These are phyloP conservation scores for Apis cerana DNA, from an alignment of 1,140 invertebrate genomes.

Conservation along the genomic window DNA sequence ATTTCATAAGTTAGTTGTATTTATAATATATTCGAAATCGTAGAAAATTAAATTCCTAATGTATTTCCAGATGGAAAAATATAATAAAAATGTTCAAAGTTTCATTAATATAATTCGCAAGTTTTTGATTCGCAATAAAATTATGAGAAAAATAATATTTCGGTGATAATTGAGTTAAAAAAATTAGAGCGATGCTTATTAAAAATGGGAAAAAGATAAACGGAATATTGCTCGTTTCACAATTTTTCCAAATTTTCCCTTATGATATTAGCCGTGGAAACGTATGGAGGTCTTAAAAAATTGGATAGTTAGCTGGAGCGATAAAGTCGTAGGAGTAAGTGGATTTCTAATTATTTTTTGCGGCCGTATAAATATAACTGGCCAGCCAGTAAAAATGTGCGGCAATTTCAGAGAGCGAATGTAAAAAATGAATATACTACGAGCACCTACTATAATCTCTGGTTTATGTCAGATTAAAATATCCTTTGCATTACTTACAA, in stretches of 20 bases:
- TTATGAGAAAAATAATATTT: too few species aligned
- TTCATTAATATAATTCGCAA: too few species aligned
- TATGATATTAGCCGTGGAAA: neutral
- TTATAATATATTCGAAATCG: too few species aligned
- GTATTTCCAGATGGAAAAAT: too few species aligned
- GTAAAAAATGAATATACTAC: slow-evolving; percentile 1
- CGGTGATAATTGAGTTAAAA: too few species aligned
- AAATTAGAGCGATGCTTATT: too few species aligned
- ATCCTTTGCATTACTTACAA: neutral
- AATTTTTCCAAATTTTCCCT: neutral
- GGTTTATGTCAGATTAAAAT: slow-evolving; percentile 28
- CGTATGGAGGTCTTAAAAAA: neutral
- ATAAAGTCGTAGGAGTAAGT: neutral
- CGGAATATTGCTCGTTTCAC: neutral
- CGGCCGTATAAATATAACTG: neutral
- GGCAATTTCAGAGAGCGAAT: slow-evolving; percentile 16
- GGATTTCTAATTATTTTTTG: slow-evolving; percentile 26
- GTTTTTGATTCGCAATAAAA: too few species aligned
- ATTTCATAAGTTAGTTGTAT: too few species aligned
- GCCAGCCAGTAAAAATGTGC: neutral
- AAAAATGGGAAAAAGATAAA: neutral
- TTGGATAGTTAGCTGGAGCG: neutral
- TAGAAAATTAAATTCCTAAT: too few species aligned
- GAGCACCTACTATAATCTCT: slow-evolving; percentile 1
- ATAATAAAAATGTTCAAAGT: too few species aligned